Evolutionary conservation across 2,888 invertebrate species (phyloP).

Genomic region (Clistopyga incitator): DNA sequence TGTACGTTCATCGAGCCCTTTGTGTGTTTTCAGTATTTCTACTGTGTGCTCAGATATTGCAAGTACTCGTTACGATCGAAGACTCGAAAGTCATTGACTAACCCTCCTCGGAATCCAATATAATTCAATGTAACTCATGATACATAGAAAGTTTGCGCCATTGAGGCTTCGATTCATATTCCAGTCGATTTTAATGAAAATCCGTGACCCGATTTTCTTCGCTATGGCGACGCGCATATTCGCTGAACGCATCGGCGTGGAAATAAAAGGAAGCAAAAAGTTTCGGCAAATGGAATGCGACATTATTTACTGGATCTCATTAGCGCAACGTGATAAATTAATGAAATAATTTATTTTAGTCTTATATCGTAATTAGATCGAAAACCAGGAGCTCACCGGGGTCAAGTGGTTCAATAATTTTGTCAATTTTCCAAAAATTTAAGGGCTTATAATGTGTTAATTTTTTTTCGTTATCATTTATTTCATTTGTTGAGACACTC

Average conservation of each 20-base stretch:
- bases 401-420: too few relatives aligned
- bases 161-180: constrained; percentile 19
- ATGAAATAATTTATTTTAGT: constrained; percentile 6
- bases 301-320: constrained; percentile 24
- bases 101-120: constrained; percentile 21
- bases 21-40: background rate
- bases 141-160: background rate
- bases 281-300: background rate
- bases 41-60: constrained; percentile 20
- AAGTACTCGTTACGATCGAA: constrained; percentile 26
- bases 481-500: too few relatives aligned
- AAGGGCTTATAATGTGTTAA: too few relatives aligned
- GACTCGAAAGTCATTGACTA: constrained; percentile 32
- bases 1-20: constrained; percentile 1
- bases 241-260: background rate
- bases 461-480: too few relatives aligned
- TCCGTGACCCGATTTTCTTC: constrained; percentile 34
- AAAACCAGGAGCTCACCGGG: background rate
- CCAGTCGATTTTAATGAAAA: constrained; percentile 23
- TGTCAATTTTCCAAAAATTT: too few relatives aligned
- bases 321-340: constrained; percentile 18
- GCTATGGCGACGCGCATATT: background rate
- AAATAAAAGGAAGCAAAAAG: background rate
- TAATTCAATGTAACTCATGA: background rate
- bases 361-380: background rate